These are phyloP conservation scores for Ophioninae sp. DNA, from an alignment of 2,888 invertebrate species.

Conservation along the genomic window DNA sequence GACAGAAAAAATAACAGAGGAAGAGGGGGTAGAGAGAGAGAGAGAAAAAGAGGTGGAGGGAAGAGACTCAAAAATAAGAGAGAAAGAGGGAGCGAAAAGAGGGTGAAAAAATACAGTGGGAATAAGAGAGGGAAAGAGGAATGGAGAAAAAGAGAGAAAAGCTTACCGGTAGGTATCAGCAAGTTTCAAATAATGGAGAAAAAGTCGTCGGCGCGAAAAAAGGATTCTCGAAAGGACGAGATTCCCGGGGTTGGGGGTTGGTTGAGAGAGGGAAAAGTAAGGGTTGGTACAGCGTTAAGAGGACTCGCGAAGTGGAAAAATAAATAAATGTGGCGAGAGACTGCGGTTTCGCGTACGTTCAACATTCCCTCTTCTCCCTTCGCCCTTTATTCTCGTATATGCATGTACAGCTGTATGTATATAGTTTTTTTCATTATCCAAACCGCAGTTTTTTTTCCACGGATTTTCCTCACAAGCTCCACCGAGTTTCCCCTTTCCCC, in stretches of 20 bases:
- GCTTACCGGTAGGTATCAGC: conserved; percentile 32
- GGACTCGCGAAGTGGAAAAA: not conserved
- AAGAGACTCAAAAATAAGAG: not conserved
- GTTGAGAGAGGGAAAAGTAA: conserved; percentile 14
- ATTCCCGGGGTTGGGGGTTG: not conserved
- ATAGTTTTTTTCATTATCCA: conserved; percentile 1
- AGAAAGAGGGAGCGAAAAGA: too few species aligned
- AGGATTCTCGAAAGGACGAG: conserved; percentile 19
- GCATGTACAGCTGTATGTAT: not conserved
- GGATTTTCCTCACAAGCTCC: conserved; percentile 36
- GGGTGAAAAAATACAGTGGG: too few species aligned
- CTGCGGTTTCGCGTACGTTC: conserved; percentile 35
- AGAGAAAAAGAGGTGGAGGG: not conserved
- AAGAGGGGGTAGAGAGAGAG: too few species aligned
- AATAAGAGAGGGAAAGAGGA: not conserved
- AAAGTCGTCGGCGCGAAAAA: conserved; percentile 45
- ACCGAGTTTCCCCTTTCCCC: conserved; percentile 4
- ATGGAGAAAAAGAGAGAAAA: conserved; percentile 4
- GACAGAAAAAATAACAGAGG: too few species aligned
- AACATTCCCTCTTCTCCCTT: not conserved
- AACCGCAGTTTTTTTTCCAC: conserved; percentile 41
- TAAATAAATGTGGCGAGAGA: conserved; percentile 32
- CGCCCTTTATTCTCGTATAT: not conserved
- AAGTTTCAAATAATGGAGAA: conserved; percentile 53
- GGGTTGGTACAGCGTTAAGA: conserved; percentile 4